A percentile compares a stretch with the other conserved stretches of the same genome.
Evolutionary conservation across 2,113 vertebrate species (phyloP).

Genomic region (Lontra canadensis): DNA sequence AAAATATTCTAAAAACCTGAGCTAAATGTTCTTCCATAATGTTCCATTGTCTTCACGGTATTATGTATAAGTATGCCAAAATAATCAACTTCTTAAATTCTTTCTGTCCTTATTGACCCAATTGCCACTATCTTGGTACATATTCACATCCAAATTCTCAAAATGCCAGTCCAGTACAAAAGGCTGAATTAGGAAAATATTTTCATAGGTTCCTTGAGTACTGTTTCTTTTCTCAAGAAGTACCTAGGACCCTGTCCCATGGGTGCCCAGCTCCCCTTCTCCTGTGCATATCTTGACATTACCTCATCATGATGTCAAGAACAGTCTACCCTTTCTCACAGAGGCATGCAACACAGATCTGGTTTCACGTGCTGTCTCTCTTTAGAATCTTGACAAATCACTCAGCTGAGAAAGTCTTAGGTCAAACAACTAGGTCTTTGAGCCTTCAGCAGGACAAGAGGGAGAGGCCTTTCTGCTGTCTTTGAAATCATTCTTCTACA

Average conservation of each 20-base stretch:
- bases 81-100: neutral
- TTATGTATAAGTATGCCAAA: neutral
- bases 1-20: neutral
- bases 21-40: neutral
- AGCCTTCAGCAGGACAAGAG: neutral
- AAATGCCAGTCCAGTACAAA: neutral
- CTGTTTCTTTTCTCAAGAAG: neutral
- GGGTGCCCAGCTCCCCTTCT: too few species aligned
- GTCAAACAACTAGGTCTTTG: neutral
- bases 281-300: too few species aligned
- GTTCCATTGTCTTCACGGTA: neutral
- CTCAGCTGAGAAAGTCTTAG: neutral
- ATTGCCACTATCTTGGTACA: neutral
- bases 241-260: too few species aligned
- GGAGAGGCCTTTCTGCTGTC: neutral
- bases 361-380: fast-evolving
- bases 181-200: neutral
- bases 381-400: neutral
- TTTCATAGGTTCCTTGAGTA: neutral
- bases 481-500: neutral
- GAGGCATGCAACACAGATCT: neutral
- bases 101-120: neutral
- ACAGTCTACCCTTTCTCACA: neutral
- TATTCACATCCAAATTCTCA: neutral
- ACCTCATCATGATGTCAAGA: neutral